Conservation (phyloP, 2,888 invertebrate genomes). For the Macaria liturata region DNA sequence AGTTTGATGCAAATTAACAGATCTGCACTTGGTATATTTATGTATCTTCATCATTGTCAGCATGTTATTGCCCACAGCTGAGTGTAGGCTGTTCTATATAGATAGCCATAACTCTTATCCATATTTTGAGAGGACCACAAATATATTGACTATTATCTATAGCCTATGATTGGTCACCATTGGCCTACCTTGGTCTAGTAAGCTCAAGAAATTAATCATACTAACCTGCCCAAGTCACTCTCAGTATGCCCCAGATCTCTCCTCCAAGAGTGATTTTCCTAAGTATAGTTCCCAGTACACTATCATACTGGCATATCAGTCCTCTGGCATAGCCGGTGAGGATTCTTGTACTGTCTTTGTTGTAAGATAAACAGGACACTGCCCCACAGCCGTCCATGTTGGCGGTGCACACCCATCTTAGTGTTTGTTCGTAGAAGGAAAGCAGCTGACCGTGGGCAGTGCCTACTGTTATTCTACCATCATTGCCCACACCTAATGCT, state of each 20-base stretch:
- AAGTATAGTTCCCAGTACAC: constrained; percentile 84
- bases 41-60: no score
- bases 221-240: constrained; percentile 70
- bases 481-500: constrained; percentile 87
- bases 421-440: constrained; percentile 89
- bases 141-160: no score
- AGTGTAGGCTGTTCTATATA: no score
- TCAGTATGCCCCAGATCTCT: constrained; percentile 73
- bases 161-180: no score
- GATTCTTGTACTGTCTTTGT: constrained; percentile 92
- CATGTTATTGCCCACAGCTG: no score
- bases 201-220: no score
- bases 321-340: constrained; percentile 90
- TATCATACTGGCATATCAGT: constrained; percentile 95
- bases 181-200: no score
- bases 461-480: constrained; percentile 93
- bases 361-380: constrained; percentile 92
- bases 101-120: no score
- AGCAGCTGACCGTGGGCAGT: constrained; percentile 96
- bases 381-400: constrained; percentile 87
- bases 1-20: no score
- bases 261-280: constrained; percentile 74
- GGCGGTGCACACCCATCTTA: constrained; percentile 92
- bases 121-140: no score
- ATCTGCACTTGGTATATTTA: no score